These are phyloP conservation scores for Deilephila porcellus DNA, from an alignment of 2,888 invertebrate genomes.

Conservation along the genomic window DNA sequence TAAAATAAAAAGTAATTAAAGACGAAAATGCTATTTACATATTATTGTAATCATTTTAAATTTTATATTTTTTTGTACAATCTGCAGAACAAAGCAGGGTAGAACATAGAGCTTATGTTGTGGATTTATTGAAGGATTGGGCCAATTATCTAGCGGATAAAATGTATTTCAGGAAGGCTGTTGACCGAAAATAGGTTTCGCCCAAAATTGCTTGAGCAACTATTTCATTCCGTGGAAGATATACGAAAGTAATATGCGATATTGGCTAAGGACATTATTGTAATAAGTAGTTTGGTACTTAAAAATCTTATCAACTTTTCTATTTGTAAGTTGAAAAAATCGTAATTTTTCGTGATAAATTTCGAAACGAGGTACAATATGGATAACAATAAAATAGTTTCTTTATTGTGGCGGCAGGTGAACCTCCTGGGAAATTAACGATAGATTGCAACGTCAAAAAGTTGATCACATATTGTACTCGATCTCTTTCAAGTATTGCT, in stretches of 20 bases:
- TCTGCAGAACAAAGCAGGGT: neutral
- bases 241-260: neutral
- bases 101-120: neutral
- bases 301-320: neutral
- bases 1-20: too few species aligned
- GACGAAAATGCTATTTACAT: too few species aligned
- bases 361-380: constrained; percentile 53
- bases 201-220: constrained; percentile 10
- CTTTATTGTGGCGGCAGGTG: constrained; percentile 77
- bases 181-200: constrained; percentile 17
- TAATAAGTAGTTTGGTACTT: neutral
- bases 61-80: neutral
- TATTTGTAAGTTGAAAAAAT: neutral
- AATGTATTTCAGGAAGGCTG: constrained; percentile 16
- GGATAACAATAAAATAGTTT: constrained; percentile 76
- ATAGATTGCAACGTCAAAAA: constrained; percentile 80
- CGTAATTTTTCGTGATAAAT: constrained; percentile 40
- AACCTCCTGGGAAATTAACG: constrained; percentile 79
- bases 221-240: neutral
- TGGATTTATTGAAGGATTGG: constrained; percentile 14
- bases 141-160: constrained; percentile 11
- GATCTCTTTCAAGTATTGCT: constrained; percentile 65
- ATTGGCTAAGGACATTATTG: neutral
- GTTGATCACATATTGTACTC: constrained; percentile 77
- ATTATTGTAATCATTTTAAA: neutral